phyloP scores from a whole-genome alignment of 2,797 vertebrate genomes.

The Mastacembelus armatus region DNA sequence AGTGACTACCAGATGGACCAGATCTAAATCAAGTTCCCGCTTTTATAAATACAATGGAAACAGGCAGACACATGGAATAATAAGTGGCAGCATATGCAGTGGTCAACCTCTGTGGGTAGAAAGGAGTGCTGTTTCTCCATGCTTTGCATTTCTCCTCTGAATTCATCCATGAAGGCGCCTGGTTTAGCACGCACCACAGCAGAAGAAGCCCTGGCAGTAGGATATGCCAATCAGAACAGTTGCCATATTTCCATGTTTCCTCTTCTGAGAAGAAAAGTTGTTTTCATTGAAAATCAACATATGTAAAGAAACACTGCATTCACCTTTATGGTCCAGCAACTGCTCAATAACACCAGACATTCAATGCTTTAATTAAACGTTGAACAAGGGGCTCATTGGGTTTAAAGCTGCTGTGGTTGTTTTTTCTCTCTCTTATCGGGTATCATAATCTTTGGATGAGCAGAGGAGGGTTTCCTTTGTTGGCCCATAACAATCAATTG shows the following conservation, averaged over 20 bases:
- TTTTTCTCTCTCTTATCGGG: conserved; percentile 21
- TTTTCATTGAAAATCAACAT: conserved; percentile 48
- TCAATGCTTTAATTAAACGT: conserved; percentile 52
- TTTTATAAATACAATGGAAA: conserved; percentile 81
- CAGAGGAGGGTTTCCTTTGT: conserved; percentile 48
- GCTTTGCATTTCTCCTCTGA: conserved; percentile 75
- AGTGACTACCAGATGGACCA: conserved; percentile 77
- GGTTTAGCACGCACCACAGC: conserved; percentile 68
- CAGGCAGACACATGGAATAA: conserved; percentile 67
- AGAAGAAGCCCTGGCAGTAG: conserved; percentile 49
- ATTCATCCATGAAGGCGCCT: conserved; percentile 74
- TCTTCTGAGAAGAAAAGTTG: conserved; percentile 36
- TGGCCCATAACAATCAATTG: conserved; percentile 75
- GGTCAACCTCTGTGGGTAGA: conserved; percentile 72
- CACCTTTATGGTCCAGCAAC: conserved; percentile 44
- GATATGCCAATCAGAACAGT: conserved; percentile 58
- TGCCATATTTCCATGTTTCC: conserved; percentile 47
- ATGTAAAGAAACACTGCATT: conserved; percentile 41
- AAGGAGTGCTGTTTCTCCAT: conserved; percentile 60
- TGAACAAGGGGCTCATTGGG: conserved; percentile 45
- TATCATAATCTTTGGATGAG: conserved; percentile 52
- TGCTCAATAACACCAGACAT: conserved; percentile 31
- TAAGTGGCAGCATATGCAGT: conserved; percentile 67
- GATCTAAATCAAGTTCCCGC: conserved; percentile 77
- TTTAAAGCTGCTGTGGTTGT: conserved; percentile 54